Base-by-base conservation (phyloP, 1,140 invertebrate species). In the Arctopsyche grandis region DNA sequence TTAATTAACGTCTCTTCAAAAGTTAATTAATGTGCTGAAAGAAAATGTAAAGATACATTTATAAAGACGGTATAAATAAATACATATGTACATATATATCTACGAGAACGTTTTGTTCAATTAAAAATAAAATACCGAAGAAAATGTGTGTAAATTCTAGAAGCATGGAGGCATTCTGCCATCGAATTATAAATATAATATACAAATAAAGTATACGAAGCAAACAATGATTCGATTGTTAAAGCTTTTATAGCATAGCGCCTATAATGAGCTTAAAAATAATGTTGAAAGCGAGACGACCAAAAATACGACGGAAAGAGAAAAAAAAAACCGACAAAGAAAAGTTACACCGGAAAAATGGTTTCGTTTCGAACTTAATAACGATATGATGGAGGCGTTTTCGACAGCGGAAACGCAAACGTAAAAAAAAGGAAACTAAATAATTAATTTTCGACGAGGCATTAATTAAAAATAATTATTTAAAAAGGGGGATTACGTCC, bases 381-480 rank as follows among this genome's bases (percentile, higher is more conserved):
- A 52, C 16, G 48, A 16, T 52, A 52, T 4, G 16, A 52, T 52
- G 16, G 48, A 52, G 48, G 16, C 10, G 1, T 14, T 52, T 16
- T 12, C 48, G 48, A 14, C 48, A 16, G 48, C 12, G 10, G 48
- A 52, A 52, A 52, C 16, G 10, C 12, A 10, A 52, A 52, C 16
- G 48, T 12, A 10, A 12, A 52, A 52, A 52, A 12, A 16, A 16
- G 12, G 12, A 14, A n/a, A n/a, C n/a, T n/a, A n/a, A 52, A 52
- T 14, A 52, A 52, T 52, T 14, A 52, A 14, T 52, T 52, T 52
- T 12, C 48, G 48, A 52, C 48, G 16, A 14, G 16, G 10, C 48
- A 52, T 52, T 52, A 52, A 52, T 52, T 52, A 52, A 52, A 52
- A 52, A 52, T 52, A 16, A 52, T 52, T 14, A 52, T 52, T 52